Base-by-base conservation (phyloP, 2,888 invertebrate genomes). In the Microctonus hyperodae region DNA sequence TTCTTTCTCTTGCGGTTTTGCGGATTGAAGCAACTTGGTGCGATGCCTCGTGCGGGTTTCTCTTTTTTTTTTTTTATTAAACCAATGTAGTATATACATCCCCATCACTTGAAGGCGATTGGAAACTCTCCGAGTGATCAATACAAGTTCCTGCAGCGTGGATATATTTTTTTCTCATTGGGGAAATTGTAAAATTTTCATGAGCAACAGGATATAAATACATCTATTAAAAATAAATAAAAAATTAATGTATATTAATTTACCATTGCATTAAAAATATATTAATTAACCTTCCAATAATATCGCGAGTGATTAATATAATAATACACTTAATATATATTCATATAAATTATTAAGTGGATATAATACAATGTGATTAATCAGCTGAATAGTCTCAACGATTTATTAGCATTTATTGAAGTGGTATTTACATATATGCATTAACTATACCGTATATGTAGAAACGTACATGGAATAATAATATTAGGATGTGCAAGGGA, bases 101-200 rank as follows among this genome's bases (percentile, higher is more conserved):
- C n/a, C n/a, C n/a, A n/a, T n/a, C n/a, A n/a, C n/a, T n/a, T n/a
- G n/a, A n/a, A 10, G 40, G 25, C 31, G 22, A 60, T 60, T 60
- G 60, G 16, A 60, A n/a, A 40, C 58, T 53, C 53, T 22, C 53
- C 53, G 25, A n/a, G 33, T 44, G 44, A 60, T 60, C 60, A 60
- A 60, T 60, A 59, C 31, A 7, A 35, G 9, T 28, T 28, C 28
- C 28, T 28, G 28, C 28, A 28, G 28, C n/a, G n/a, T 3, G 7
- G 3, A 28, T 28, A 28, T 28, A 5, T 28, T 31, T n/a, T 9
- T 31, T 28, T 11, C 28, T 28, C 25, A 25, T 25, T 25, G 23
- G 13, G 20, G 13, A n/a, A n/a, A 44, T 48, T 48, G 50, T 60
- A 48, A 50, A 60, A 28, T 60, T 60, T 60, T 60, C 48, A 60